phyloP scores from a whole-genome alignment of 2,888 invertebrate genomes.

The Lottia gigantea region DNA sequence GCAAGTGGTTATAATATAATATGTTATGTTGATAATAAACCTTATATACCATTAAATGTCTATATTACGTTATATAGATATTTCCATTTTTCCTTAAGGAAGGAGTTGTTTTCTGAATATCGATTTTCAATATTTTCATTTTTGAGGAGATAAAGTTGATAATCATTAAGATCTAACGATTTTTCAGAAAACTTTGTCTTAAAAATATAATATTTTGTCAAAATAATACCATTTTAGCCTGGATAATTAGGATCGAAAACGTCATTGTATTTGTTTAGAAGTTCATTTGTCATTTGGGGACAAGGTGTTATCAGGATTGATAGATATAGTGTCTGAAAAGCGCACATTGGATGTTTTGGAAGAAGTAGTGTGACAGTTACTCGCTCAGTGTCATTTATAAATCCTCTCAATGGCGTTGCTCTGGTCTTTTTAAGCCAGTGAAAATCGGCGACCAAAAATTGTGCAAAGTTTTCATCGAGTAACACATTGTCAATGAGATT shows the following conservation, averaged over 20 bases:
- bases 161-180: too few relatives aligned
- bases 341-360: neutral
- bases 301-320: constrained; percentile 26
- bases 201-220: too few relatives aligned
- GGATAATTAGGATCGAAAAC: constrained; percentile 26
- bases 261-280: constrained; percentile 22
- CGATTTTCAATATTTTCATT: too few relatives aligned
- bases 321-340: constrained; percentile 9
- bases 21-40: too few relatives aligned
- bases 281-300: neutral
- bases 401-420: constrained; percentile 24
- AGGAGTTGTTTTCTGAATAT: too few relatives aligned
- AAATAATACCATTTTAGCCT: constrained; percentile 25
- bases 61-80: too few relatives aligned
- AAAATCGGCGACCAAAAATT: constrained; percentile 28
- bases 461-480: constrained; percentile 29
- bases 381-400: constrained; percentile 27
- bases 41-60: too few relatives aligned
- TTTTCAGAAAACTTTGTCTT: too few relatives aligned
- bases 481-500: constrained; percentile 32
- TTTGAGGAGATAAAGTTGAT: too few relatives aligned
- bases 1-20: too few relatives aligned
- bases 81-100: too few relatives aligned
- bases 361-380: neutral
- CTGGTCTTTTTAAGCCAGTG: constrained; percentile 29